Evolutionary conservation across 2,888 invertebrate genomes (phyloP), one percentile per base, ranked within the genome.

Genomic region (Fragum whitleyi): DNA sequence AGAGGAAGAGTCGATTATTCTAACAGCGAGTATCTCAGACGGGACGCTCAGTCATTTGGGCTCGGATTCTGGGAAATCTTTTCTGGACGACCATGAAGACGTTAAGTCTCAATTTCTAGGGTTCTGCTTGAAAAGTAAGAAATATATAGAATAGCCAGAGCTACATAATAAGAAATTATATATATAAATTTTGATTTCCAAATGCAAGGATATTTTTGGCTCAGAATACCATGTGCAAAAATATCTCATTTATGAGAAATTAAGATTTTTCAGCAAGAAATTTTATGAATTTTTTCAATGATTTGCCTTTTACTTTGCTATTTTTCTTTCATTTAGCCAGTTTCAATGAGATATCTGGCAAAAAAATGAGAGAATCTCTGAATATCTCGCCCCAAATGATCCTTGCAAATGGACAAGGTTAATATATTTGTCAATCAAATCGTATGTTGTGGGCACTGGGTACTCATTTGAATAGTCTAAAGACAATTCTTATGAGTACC

Each of bases 101-200:
- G 70, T 80, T 21, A 80, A 80, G 36, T 80, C 80, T 19, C 76
- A 75, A 42, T 80, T 80, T 39, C 73, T 79, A 1, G 79, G 79
- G 47, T 79, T 79, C 69, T 79, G 79, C 68, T 59, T 79, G 5
- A 79, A 79, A 79, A 26, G 79, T 79, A 79, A 79, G 79, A 71
- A 57, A 1, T 57, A 1, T 26, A 57, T 14, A n/a, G n/a, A 21
- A 21, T 47, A 53, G 3, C 53, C 0, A 0, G 7, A 6, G 23
- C 14, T 5, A n/a, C 47, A 7, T 11, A 16, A 16, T 42, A 11
- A 11, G 7, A 7, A 42, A 7, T 7, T 42, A 16, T 42, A 7
- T 42, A 16, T 16, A 42, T 16, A 42, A 42, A 16, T 16, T 11
- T 11, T 42, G 7, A 11, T 16, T 51, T 21, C 6, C 21, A 7